These are phyloP conservation scores for Nerophis lumbriciformis DNA, from an alignment of 2,113 vertebrate genomes.

Conservation along the genomic window DNA sequence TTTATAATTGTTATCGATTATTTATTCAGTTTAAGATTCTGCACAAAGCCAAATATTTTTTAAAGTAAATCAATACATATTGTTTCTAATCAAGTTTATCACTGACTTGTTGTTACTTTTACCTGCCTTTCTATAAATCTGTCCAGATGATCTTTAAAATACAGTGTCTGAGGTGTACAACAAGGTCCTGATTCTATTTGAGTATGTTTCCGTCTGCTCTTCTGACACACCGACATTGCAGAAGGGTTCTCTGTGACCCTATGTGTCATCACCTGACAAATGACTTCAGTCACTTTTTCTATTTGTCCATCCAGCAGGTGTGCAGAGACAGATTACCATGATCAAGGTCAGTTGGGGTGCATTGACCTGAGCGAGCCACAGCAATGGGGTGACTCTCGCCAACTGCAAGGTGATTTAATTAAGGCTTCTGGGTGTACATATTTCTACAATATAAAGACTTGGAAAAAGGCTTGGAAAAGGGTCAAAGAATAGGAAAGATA, in stretches of 20 bases:
- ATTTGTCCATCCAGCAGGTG: slow-evolving; percentile 50
- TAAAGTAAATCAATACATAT: too few relatives aligned
- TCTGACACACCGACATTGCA: slow-evolving; percentile 6
- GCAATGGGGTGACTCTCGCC: slow-evolving; percentile 50
- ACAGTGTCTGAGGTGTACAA: neutral
- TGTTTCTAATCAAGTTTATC: too few relatives aligned
- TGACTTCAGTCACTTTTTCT: slow-evolving; percentile 35
- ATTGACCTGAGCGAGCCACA: slow-evolving; percentile 36
- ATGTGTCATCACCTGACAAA: slow-evolving; percentile 45
- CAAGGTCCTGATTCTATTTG: neutral
- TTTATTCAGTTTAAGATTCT: too few relatives aligned
- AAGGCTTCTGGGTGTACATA: slow-evolving; percentile 34
- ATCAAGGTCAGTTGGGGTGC: slow-evolving; percentile 60
- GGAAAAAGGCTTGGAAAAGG: too few relatives aligned
- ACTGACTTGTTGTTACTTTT: too few relatives aligned
- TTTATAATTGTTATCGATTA: too few relatives aligned
- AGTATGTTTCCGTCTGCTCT: slow-evolving; percentile 35
- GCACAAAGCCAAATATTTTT: too few relatives aligned
- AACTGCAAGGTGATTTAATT: slow-evolving; percentile 62
- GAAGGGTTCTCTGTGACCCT: slow-evolving; percentile 39
- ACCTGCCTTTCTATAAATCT: too few relatives aligned
- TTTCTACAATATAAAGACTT: slow-evolving; percentile 7
- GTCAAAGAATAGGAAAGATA: too few relatives aligned
- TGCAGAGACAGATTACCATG: slow-evolving; percentile 51
- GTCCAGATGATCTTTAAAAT: too few relatives aligned